A percentile compares a stretch with the other conserved stretches of the same genome.
Conservation (phyloP, 2,797 vertebrate genomes). For the Gastrophryne carolinensis region DNA sequence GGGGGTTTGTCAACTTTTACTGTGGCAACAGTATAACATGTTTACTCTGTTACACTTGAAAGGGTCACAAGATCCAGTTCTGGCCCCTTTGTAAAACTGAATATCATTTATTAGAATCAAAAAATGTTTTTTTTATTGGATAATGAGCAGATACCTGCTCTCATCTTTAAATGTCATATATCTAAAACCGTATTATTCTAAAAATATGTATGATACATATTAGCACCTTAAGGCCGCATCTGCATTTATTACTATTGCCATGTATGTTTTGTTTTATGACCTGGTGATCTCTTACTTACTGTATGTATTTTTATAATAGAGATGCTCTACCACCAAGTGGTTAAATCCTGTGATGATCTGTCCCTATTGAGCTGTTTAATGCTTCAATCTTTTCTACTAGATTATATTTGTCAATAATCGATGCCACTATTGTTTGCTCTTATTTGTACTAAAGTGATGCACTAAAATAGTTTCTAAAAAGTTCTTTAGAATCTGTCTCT, state of each 20-base stretch:
- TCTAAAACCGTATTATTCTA: no score
- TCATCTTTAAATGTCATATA: no score
- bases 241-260: background rate
- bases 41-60: no score
- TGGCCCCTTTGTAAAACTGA: no score
- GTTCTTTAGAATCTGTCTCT: background rate
- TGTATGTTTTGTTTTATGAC: background rate
- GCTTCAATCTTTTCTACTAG: constrained; percentile 59
- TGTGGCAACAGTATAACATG: no score
- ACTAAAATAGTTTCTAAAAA: constrained; percentile 17
- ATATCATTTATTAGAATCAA: no score
- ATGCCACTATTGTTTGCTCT: constrained; percentile 52
- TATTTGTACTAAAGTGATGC: constrained; percentile 22
- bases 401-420: constrained; percentile 61
- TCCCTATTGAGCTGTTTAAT: constrained; percentile 58
- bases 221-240: no score
- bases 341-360: constrained; percentile 43
- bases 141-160: no score
- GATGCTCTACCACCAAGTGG: constrained; percentile 37
- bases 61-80: no score
- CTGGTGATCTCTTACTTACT: background rate
- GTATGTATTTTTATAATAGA: constrained; percentile 18
- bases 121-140: no score
- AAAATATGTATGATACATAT: no score
- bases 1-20: no score